These are phyloP conservation scores for Phrynosoma platyrhinos DNA, from an alignment of 2,113 vertebrate species.

Conservation along the genomic window DNA sequence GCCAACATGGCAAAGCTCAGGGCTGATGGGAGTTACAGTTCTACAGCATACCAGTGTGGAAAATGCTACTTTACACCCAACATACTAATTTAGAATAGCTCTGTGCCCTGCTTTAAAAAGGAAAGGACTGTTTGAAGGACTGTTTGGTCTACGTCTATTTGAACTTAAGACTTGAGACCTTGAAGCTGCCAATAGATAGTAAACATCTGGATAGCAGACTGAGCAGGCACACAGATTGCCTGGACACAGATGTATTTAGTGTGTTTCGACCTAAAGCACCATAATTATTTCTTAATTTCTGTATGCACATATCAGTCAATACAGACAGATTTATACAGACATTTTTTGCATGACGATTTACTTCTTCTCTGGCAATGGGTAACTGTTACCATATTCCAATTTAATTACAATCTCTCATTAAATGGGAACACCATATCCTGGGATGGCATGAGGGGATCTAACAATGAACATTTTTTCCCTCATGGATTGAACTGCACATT, in stretches of 20 bases:
- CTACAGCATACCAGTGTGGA: background rate
- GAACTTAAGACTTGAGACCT: background rate
- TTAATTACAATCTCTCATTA: constrained; percentile 29
- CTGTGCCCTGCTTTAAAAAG: background rate
- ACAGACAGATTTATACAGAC: background rate
- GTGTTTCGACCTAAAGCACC: background rate
- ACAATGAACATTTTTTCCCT: background rate
- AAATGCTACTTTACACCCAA: background rate
- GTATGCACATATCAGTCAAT: background rate
- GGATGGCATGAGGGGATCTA: too few species aligned
- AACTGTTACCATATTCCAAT: background rate
- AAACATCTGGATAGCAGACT: background rate
- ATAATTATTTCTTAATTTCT: background rate
- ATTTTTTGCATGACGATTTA: background rate
- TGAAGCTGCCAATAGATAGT: background rate
- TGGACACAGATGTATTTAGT: background rate
- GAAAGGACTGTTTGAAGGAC: background rate
- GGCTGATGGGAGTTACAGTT: too few species aligned
- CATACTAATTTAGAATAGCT: background rate
- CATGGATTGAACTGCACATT: background rate
- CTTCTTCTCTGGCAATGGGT: background rate
- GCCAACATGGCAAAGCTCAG: background rate
- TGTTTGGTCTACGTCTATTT: background rate
- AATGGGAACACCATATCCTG: constrained; percentile 9
- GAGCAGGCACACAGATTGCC: background rate